These are phyloP conservation scores for Myiozetetes cayanensis DNA, from an alignment of 2,113 vertebrate species.

Conservation along the genomic window DNA sequence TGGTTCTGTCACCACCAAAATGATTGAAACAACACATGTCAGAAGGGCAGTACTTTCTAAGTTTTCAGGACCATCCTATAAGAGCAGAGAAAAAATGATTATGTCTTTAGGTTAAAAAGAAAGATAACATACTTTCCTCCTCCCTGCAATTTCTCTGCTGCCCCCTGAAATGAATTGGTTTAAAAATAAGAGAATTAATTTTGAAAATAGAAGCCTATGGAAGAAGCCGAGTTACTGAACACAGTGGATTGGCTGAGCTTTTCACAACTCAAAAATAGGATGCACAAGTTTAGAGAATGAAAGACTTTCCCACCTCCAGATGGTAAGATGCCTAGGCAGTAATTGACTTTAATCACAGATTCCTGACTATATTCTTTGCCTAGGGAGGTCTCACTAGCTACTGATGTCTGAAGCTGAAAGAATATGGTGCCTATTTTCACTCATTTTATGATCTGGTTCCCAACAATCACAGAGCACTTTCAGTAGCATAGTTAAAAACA, in stretches of 20 bases:
- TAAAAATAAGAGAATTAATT: background rate
- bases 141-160: background rate
- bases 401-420: background rate
- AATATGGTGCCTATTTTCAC: background rate
- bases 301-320: background rate
- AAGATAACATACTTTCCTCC: background rate
- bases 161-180: background rate
- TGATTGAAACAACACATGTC: background rate
- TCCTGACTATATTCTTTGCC: background rate
- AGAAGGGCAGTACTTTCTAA: background rate
- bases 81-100: background rate
- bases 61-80: background rate
- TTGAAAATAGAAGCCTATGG: background rate
- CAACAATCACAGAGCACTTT: background rate
- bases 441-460: background rate
- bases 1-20: background rate
- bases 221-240: background rate
- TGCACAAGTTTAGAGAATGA: background rate
- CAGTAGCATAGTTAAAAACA: background rate
- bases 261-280: background rate
- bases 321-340: background rate
- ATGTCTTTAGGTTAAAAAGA: background rate
- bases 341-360: background rate
- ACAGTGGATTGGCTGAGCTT: background rate
- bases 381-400: background rate